phyloP scores from a whole-genome alignment of 1,140 invertebrate genomes.

The Cheumatopsyche charites region DNA sequence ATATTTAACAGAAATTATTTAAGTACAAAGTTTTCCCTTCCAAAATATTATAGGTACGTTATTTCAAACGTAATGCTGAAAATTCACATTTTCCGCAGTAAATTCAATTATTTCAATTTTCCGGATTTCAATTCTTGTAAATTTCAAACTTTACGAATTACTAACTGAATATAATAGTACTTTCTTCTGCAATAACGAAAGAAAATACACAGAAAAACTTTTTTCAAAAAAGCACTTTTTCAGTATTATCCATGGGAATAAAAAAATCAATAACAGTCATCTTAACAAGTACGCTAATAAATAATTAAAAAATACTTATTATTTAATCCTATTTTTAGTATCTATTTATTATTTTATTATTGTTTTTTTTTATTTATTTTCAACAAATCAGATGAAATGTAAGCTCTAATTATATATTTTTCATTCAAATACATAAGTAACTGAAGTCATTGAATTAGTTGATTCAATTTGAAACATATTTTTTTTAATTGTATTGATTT shows the following conservation, averaged over 20 bases:
- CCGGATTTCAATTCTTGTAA: neutral
- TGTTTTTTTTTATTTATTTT: too few relatives aligned
- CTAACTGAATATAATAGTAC: conserved; percentile 21
- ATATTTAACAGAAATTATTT: neutral
- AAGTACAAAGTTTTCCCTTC: conserved; percentile 11
- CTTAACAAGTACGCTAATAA: conserved; percentile 12
- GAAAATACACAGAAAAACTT: neutral
- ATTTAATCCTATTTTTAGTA: conserved; percentile 8
- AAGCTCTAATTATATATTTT: conserved; percentile 8
- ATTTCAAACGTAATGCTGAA: conserved; percentile 13
- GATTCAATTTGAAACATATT: too few relatives aligned
- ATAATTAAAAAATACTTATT: conserved; percentile 14
- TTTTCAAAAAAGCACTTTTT: conserved; percentile 7
- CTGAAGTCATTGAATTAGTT: conserved; percentile 6
- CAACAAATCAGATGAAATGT: too few relatives aligned
- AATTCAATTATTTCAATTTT: neutral
- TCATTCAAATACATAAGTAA: neutral
- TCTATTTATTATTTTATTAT: conserved; percentile 3
- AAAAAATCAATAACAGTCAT: neutral
- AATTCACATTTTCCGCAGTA: conserved; percentile 5
- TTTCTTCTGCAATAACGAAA: conserved; percentile 19
- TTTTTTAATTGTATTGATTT: too few relatives aligned
- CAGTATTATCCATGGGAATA: too few relatives aligned
- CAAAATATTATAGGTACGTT: neutral
- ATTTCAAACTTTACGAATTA: conserved; percentile 6